Conservation (phyloP, 1,140 invertebrate genomes). For the Daktulosphaira vitifoliae region DNA sequence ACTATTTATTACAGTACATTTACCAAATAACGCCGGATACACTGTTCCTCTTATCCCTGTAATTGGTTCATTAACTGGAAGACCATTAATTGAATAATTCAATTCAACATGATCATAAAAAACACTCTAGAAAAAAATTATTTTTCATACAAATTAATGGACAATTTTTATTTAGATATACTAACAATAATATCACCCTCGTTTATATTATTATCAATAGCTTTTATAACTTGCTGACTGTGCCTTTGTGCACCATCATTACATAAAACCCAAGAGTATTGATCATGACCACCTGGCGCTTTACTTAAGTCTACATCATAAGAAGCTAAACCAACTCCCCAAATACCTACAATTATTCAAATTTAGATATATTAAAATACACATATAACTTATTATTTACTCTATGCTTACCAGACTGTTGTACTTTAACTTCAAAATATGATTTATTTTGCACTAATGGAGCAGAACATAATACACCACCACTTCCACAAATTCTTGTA, state of each 20-base stretch:
- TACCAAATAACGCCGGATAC: conserved; percentile 90
- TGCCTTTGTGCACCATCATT: conserved; percentile 80
- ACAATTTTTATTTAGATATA: conserved; percentile 34
- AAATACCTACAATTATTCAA: conserved; percentile 51
- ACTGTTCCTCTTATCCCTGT: conserved; percentile 82
- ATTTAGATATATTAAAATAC: background rate
- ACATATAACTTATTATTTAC: background rate
- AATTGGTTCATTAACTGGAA: conserved; percentile 72
- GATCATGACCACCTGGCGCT: conserved; percentile 72
- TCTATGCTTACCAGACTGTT: conserved; percentile 66
- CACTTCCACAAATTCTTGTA: conserved; percentile 86
- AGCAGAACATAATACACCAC: conserved; percentile 84
- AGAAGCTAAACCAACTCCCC: conserved; percentile 90
- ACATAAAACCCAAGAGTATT: conserved; percentile 87
- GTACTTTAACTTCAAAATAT: conserved; percentile 97
- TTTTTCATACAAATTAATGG: background rate
- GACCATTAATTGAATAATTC: conserved; percentile 92
- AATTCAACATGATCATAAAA: conserved; percentile 94
- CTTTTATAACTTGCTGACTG: conserved; percentile 69
- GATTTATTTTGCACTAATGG: conserved; percentile 95
- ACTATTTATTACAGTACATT: too few species aligned
- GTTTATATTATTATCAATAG: conserved; percentile 56
- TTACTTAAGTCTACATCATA: conserved; percentile 75
- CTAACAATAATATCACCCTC: conserved; percentile 90
- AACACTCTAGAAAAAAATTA: conserved; percentile 58